Evolutionary conservation across 2,888 invertebrate genomes (phyloP).

Genomic region (Gibbula magus): DNA sequence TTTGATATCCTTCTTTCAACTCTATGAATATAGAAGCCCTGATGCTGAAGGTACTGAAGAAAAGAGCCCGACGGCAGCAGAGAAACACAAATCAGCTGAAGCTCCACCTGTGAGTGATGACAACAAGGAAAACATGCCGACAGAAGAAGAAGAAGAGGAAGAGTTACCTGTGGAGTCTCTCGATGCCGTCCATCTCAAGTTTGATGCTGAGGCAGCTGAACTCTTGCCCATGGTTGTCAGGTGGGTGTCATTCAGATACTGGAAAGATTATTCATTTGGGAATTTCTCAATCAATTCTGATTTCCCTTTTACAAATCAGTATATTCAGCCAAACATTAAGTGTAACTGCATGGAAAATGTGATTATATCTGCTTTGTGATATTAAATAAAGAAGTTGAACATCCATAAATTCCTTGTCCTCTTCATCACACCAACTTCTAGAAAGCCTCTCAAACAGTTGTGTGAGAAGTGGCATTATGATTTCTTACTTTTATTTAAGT

Average conservation of each 20-base stretch:
- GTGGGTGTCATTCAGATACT: slow-evolving; percentile 39
- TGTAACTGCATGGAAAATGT: no score
- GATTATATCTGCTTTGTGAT: no score
- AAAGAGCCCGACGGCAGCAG: neutral
- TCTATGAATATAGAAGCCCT: neutral
- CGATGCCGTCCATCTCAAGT: slow-evolving; percentile 56
- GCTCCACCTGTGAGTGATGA: neutral
- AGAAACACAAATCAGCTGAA: neutral
- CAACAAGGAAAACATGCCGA: neutral
- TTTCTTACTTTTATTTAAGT: no score
- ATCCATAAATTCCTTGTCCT: no score
- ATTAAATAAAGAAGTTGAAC: no score
- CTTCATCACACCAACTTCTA: no score
- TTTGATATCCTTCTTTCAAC: neutral
- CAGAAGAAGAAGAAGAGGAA: neutral
- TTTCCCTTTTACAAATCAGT: no score
- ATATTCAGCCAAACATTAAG: no score
- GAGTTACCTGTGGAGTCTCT: slow-evolving; percentile 35
- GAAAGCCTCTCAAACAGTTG: no score
- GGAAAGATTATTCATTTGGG: no score
- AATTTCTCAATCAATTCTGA: no score
- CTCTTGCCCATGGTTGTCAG: slow-evolving; percentile 61
- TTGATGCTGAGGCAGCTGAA: slow-evolving; percentile 65
- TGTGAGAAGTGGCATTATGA: no score
- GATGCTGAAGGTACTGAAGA: neutral